A percentile compares a stretch with the other conserved stretches of the same genome.
Evolutionary conservation across 2,797 vertebrate genomes (phyloP).

Genomic region (Siniperca obscura): DNA sequence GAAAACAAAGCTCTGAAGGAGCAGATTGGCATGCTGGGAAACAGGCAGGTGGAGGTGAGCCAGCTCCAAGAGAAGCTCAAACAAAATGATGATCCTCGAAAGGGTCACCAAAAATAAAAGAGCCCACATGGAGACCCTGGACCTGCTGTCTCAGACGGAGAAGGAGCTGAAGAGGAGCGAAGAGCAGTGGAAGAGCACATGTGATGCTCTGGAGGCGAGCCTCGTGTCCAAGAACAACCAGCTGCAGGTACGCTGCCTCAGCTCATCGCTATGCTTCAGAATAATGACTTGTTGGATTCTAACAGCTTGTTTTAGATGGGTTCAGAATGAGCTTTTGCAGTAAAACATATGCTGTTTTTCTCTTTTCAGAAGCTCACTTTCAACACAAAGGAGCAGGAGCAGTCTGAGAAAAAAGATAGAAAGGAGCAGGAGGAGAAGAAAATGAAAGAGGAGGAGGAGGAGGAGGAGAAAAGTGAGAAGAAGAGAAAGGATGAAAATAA

Average conservation of each 20-base stretch:
- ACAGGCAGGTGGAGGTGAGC: slow-evolving; percentile 11
- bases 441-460: background rate
- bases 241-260: background rate
- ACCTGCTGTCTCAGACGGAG: background rate
- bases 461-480: background rate
- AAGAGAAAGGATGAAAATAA: background rate
- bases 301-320: background rate
- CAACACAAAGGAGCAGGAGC: background rate
- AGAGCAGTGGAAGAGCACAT: background rate
- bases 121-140: background rate
- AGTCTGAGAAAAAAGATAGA: background rate
- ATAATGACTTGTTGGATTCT: background rate
- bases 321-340: background rate
- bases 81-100: background rate
- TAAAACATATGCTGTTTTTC: background rate
- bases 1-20: no score
- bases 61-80: background rate
- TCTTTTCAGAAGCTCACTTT: background rate
- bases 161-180: background rate
- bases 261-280: background rate
- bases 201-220: background rate
- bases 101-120: background rate
- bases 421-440: background rate
- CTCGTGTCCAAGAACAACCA: background rate
- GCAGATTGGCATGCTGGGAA: no score